Base-by-base conservation (phyloP, 2,113 vertebrate genomes). In the Oncorhynchus nerka region DNA sequence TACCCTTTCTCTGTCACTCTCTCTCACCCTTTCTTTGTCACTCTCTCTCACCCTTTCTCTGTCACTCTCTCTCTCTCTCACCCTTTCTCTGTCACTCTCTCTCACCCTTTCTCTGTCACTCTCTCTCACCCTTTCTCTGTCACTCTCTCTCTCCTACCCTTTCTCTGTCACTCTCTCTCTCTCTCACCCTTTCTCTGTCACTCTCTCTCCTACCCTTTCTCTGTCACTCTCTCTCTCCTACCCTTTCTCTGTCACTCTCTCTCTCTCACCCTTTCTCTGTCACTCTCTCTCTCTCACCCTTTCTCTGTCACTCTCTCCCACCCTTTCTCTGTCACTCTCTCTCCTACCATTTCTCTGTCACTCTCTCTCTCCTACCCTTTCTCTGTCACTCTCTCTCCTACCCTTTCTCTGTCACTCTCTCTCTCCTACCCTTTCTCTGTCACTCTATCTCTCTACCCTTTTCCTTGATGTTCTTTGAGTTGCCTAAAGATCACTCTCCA, bases 281-380 rank as follows among this genome's bases (percentile, higher is more conserved):
- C 30, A 32, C 30, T 30, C 30, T 24, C 24, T 32, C 30, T 32
- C 30, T 26, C 26, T 0, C 0, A 28, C 26, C 26, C 26, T 28
- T 28, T 28, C 26, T 28, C 26, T 28, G 26, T 28, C 26, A 28
- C 26, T 28, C 2, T 28, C 26, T 26, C 26, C 0, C 1, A 26
- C 26, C 26, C 26, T 26, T 26, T 26, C 26, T 26, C 26, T 26
- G 26, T 26, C 26, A 26, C 73, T 82, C 59, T 70, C 70, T 70
- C 70, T 79, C 70, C 64, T 45, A 70, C 28, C 61, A 65, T 74
- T n/a, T 76, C 74, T 74, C 28, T 76, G 65, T 71, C 65, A 74
- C 39, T 78, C 39, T 32, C 32, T 34, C 32, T 6, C 32, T 30
- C 4, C 2, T 2, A 30, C 3, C 30, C 30, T 30, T 30, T 30